phyloP scores from a whole-genome alignment of 2,113 vertebrate genomes.

The Poecilia latipinna region DNA sequence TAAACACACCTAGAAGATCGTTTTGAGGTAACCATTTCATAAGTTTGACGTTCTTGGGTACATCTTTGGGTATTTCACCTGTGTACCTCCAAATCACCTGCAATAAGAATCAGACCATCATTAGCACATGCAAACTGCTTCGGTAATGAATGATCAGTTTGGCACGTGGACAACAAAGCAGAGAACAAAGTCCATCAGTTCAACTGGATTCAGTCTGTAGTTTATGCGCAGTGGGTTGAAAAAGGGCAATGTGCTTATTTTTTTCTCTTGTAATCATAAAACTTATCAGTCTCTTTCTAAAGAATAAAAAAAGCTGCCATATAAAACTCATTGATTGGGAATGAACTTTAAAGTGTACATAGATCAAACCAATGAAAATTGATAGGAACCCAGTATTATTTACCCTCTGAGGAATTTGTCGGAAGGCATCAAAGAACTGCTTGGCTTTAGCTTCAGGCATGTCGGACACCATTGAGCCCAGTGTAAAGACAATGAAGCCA shows the following conservation, averaged over 20 bases:
- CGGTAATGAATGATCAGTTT: background rate
- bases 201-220: slow-evolving; percentile 1
- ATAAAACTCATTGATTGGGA: background rate
- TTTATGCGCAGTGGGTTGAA: background rate
- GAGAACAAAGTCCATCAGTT: slow-evolving; percentile 21
- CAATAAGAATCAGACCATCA: slow-evolving; percentile 23
- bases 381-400: background rate
- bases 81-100: slow-evolving; percentile 94
- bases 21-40: slow-evolving; percentile 97
- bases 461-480: slow-evolving; percentile 91
- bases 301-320: background rate
- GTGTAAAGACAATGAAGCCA: slow-evolving; percentile 90
- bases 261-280: background rate
- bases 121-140: background rate
- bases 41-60: slow-evolving; percentile 85
- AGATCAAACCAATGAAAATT: background rate
- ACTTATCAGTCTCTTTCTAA: background rate
- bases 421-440: slow-evolving; percentile 86
- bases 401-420: slow-evolving; percentile 91
- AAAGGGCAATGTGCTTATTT: background rate
- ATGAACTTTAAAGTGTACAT: background rate
- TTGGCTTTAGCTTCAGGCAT: slow-evolving; percentile 85
- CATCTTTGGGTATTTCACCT: slow-evolving; percentile 78
- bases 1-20: slow-evolving; percentile 88
- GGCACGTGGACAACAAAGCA: background rate